A percentile compares a stretch with the other conserved stretches of the same genome.
phyloP scores from a whole-genome alignment of 2,888 invertebrate species.

The Cephus runcator region DNA sequence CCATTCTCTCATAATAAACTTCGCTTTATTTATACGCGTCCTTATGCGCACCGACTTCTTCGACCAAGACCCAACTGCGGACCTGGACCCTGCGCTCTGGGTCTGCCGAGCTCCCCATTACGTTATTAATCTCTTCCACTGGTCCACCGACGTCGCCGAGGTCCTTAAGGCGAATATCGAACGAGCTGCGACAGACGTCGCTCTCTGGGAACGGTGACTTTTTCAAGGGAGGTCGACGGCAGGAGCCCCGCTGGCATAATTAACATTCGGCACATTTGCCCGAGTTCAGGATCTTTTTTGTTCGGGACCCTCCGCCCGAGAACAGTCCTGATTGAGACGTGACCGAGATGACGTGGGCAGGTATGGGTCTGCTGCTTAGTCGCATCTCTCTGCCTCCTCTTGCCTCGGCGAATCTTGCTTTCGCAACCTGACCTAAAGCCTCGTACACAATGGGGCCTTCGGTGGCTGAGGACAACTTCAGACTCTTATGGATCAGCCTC shows the following conservation, averaged over 20 bases:
- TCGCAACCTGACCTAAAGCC: too few species aligned
- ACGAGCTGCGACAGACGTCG: too few species aligned
- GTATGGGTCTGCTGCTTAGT: slow-evolving; percentile 1
- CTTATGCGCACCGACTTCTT: slow-evolving; percentile 31
- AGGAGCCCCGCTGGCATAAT: slow-evolving; percentile 51
- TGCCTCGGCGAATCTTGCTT: too few species aligned
- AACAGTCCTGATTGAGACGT: slow-evolving; percentile 52
- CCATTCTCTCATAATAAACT: slow-evolving; percentile 54
- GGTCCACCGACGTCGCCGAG: too few species aligned
- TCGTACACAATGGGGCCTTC: too few species aligned
- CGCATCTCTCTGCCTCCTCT: slow-evolving; percentile 25
- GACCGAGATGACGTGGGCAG: slow-evolving; percentile 44
- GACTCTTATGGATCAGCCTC: too few species aligned
- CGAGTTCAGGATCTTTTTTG: slow-evolving; percentile 13
- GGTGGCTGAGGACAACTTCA: too few species aligned
- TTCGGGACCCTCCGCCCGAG: not conserved
- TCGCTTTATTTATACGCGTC: slow-evolving; percentile 53
- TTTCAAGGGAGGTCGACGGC: slow-evolving; percentile 19
- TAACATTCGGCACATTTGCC: slow-evolving; percentile 61
- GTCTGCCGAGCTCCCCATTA: too few species aligned
- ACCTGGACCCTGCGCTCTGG: too few species aligned
- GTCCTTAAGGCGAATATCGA: too few species aligned
- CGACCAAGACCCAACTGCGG: slow-evolving; percentile 28
- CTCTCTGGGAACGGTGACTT: not conserved
- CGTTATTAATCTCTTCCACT: too few species aligned